These are phyloP conservation scores for Leucopsar rothschildi DNA, from an alignment of 2,113 vertebrate species.

Conservation along the genomic window DNA sequence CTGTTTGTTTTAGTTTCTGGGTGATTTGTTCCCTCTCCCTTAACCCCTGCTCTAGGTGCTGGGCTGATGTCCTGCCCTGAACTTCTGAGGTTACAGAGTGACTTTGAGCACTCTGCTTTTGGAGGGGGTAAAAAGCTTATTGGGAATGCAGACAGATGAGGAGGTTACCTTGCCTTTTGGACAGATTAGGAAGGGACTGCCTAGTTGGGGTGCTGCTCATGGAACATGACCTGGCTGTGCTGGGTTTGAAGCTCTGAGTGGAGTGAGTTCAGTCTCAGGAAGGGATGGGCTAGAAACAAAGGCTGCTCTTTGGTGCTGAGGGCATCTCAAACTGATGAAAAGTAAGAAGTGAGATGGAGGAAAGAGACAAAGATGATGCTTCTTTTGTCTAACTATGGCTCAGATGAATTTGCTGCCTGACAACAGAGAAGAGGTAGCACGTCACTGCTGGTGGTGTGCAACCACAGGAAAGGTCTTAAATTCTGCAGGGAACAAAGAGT, in stretches of 20 bases:
- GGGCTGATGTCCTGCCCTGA: background rate
- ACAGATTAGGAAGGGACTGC: background rate
- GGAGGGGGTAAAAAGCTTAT: background rate
- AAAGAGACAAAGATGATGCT: background rate
- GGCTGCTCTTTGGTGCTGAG: background rate
- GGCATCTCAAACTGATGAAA: background rate
- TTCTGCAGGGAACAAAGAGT: background rate
- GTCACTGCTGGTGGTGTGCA: background rate
- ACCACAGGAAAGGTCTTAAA: background rate
- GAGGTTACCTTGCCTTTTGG: background rate
- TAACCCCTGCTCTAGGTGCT: background rate
- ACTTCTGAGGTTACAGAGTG: background rate
- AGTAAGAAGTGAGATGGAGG: background rate
- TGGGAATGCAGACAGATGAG: background rate
- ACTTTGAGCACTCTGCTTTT: background rate
- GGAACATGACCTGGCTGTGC: fast-evolving
- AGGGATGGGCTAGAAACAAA: background rate
- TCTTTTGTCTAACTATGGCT: background rate
- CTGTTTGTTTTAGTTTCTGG: background rate
- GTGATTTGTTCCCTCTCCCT: background rate
- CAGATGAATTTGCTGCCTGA: background rate
- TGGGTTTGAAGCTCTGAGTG: background rate
- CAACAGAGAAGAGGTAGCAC: background rate
- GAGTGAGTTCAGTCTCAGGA: background rate
- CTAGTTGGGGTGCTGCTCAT: background rate